phyloP scores from a whole-genome alignment of 2,888 invertebrate genomes.

The Tetragnatha montana region DNA sequence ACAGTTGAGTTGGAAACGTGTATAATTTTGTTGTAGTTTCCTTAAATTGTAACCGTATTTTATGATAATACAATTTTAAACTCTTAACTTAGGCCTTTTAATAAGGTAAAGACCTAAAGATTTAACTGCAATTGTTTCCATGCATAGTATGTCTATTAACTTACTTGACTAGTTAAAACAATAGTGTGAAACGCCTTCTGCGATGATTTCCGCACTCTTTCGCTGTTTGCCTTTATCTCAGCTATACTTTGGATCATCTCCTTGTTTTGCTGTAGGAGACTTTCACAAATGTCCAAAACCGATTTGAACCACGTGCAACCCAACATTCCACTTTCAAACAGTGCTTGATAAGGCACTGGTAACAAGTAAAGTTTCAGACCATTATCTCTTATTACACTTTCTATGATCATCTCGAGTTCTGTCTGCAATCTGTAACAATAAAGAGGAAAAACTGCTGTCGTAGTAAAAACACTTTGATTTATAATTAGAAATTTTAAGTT shows the following conservation, averaged over 20 bases:
- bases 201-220: slow-evolving; percentile 11
- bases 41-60: too few species aligned
- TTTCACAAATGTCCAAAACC: slow-evolving; percentile 35
- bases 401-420: slow-evolving; percentile 15
- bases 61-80: background rate
- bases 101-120: background rate
- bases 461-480: too few species aligned
- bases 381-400: slow-evolving; percentile 33
- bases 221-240: background rate
- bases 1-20: too few species aligned
- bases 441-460: background rate
- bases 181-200: slow-evolving; percentile 7
- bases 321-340: slow-evolving; percentile 43
- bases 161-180: slow-evolving; percentile 29
- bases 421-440: slow-evolving; percentile 19
- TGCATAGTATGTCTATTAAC: background rate
- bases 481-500: background rate
- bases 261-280: slow-evolving; percentile 23
- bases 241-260: slow-evolving; percentile 3
- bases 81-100: background rate
- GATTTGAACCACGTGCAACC: slow-evolving; percentile 43
- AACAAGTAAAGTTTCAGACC: slow-evolving; percentile 24
- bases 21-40: too few species aligned
- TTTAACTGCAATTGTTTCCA: background rate
- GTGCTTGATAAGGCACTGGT: slow-evolving; percentile 43